Conservation (phyloP, 2,797 vertebrate species). For the Acipenser ruthenus region DNA sequence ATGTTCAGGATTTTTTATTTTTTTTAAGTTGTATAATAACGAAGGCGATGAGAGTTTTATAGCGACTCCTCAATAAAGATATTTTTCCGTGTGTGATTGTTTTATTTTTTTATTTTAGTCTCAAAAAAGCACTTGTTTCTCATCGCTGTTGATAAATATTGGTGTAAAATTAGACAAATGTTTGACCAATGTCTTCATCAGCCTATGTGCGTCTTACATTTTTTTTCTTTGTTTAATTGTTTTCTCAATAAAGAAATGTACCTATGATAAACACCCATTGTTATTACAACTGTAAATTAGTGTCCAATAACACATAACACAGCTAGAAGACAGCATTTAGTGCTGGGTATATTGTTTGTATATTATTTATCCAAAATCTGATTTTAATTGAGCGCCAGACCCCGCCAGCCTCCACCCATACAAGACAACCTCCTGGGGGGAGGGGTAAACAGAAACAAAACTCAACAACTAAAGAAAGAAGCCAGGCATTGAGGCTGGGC, state of each 20-base stretch:
- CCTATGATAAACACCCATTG: conserved; percentile 29
- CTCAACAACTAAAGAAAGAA: not conserved
- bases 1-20: too few species aligned
- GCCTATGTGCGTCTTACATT: too few species aligned
- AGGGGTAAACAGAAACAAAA: not conserved
- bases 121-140: too few species aligned
- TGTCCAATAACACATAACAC: conserved; percentile 22
- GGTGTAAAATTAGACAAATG: conserved; percentile 8
- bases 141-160: too few species aligned
- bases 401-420: conserved; percentile 37
- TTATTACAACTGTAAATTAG: conserved; percentile 31
- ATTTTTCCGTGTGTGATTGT: too few species aligned
- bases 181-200: too few species aligned
- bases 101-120: too few species aligned
- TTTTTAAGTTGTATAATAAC: too few species aligned
- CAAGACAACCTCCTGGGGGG: too few species aligned
- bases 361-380: conserved; percentile 62
- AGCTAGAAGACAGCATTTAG: conserved; percentile 31
- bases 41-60: too few species aligned
- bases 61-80: not conserved
- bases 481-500: not conserved
- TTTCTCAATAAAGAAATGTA: too few species aligned
- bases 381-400: conserved; percentile 71
- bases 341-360: conserved; percentile 60
- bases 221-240: too few species aligned